Evolutionary conservation across 2,797 vertebrate genomes (phyloP), one percentile per base, ranked within the genome.

Genomic region (Lacerta viridis): DNA sequence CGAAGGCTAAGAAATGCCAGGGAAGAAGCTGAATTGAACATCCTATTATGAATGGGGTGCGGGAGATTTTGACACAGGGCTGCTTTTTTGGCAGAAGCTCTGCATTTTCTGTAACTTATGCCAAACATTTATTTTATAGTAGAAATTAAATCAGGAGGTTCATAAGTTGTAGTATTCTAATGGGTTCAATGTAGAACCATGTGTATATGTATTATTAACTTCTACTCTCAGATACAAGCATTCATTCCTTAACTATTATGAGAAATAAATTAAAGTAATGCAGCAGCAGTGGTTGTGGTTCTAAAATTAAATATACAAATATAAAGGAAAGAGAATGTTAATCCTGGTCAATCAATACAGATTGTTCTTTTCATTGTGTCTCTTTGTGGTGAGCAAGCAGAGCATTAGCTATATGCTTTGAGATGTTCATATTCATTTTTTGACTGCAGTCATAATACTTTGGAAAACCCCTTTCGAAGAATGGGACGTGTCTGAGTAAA

Each of bases 301-400:
- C 25, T 61, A 3, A 15, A 50, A 75, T 36, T 66, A 46, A 55
- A 55, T 29, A 75, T 81, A 50, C n/a, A 92, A 82, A 50, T 66
- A 72, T 8, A 61, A 92, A 82, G 1, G 0, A 80, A 43, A 43
- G 13, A 36, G 46, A 55, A 69, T 23, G 0, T 0, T 71, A 7
- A 36, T 6, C 5, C 5, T 88, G 80, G 61, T 77, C 82, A n/a
- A 23, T 72, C 83, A 33, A 20, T 92, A 90, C 15, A 82, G 66
- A 79, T 9, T 1, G 1, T 43, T 0, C 0, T 77, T 43, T 1
- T 68, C 82, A 69, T 69, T 69, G 1, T 87, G 13, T 78, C 39
- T 55, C 80, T 82, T 29, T 64, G 8, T 46, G 61, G 61, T 0
- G 39, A 43, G 25, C 50, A 61, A 61, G 46, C 15, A 61, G 27